These are phyloP conservation scores for Ariolimax columbianus DNA, from an alignment of 2,888 invertebrate genomes.

Conservation along the genomic window DNA sequence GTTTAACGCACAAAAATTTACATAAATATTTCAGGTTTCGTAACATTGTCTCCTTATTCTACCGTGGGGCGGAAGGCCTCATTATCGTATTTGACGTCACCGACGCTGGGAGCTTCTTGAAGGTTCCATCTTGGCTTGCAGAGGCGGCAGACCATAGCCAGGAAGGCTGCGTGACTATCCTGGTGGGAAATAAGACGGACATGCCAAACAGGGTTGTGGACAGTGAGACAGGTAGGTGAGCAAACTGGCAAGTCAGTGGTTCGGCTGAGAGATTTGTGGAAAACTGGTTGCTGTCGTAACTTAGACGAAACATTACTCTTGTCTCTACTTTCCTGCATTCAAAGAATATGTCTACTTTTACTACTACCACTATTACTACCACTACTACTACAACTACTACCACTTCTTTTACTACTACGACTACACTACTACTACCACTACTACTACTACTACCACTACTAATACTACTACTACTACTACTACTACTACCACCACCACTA, in stretches of 20 bases:
- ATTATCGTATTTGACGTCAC: conserved; percentile 39
- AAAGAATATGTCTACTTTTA: too few species aligned
- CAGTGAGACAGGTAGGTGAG: background rate
- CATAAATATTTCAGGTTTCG: conserved; percentile 2
- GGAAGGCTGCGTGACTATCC: background rate
- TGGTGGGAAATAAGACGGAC: conserved; percentile 39
- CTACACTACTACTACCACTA: too few species aligned
- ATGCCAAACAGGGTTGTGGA: background rate
- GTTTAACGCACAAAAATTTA: too few species aligned
- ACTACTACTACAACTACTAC: too few species aligned
- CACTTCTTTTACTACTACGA: too few species aligned
- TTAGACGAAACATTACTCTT: too few species aligned
- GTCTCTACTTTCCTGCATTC: too few species aligned
- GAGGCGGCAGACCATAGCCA: background rate
- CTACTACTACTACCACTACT: too few species aligned
- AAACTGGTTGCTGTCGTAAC: too few species aligned
- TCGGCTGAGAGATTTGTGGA: background rate
- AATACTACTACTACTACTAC: too few species aligned
- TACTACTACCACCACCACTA: too few species aligned
- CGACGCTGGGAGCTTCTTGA: conserved; percentile 18
- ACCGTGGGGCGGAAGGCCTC: conserved; percentile 36
- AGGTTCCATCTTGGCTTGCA: conserved; percentile 5
- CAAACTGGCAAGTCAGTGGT: background rate
- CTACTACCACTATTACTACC: too few species aligned
- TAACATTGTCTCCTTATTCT: conserved; percentile 27